A percentile compares a stretch with the other conserved stretches of the same genome.
Conservation (phyloP, 2,797 vertebrate genomes). For the Argya squamiceps region DNA sequence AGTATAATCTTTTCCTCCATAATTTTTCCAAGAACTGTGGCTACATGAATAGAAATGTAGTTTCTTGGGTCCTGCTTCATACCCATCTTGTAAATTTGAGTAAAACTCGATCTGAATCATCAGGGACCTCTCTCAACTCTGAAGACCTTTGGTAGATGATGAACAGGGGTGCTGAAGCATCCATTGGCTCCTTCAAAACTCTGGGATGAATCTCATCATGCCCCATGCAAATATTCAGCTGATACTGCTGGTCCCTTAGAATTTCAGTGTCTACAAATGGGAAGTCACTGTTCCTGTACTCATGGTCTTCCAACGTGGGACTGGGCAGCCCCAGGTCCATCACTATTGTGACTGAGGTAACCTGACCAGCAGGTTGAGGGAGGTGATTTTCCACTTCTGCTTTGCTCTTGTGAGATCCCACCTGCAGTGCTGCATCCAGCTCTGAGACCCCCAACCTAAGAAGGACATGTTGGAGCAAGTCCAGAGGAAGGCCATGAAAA, state of each 20-base stretch:
- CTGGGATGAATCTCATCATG: background rate
- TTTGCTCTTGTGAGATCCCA: accelerated
- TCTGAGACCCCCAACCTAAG: background rate
- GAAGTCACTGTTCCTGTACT: background rate
- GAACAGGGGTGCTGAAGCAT: background rate
- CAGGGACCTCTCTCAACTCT: accelerated
- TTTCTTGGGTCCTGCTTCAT: background rate
- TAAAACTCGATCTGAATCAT: background rate
- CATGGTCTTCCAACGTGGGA: accelerated
- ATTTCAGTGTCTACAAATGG: background rate
- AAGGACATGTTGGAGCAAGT: background rate
- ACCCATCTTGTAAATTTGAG: background rate
- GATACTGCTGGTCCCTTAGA: background rate
- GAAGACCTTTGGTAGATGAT: background rate
- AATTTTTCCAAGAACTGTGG: background rate
- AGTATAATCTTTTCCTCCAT: background rate
- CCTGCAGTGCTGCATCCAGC: background rate
- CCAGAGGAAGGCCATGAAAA: background rate
- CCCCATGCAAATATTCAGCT: background rate
- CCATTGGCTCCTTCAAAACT: background rate
- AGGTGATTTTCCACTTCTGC: background rate
- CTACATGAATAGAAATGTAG: background rate
- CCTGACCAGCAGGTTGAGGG: background rate
- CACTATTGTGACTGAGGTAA: background rate
- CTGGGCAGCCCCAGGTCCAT: background rate